Percentiles rank a stretch among this genome's conserved stretches.
phyloP scores from a whole-genome alignment of 2,797 vertebrate species.

The Aselliscus stoliczkanus region DNA sequence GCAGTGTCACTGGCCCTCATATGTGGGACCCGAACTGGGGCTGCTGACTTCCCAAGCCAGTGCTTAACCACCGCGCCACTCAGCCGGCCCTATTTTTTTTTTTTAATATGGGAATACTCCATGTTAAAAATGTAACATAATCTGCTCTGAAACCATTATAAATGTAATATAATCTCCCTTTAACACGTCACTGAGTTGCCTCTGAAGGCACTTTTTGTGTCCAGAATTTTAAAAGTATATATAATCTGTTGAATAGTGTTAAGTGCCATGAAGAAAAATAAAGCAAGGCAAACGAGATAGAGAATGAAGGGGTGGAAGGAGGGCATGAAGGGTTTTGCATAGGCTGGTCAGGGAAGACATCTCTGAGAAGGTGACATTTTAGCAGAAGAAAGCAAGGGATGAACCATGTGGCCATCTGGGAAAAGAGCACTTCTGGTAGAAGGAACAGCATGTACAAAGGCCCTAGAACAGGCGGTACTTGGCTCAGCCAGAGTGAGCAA shows the following conservation, averaged over 20 bases:
- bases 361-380: not conserved
- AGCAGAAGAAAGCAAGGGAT: not conserved
- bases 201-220: not conserved
- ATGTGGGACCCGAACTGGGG: no score
- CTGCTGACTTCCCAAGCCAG: no score
- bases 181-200: not conserved
- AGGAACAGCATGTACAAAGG: not conserved
- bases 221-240: not conserved
- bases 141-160: not conserved
- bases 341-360: not conserved
- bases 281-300: not conserved
- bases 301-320: not conserved
- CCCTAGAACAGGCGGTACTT: no score
- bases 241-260: not conserved
- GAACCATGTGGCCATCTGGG: not conserved
- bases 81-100: no score
- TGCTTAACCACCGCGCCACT: no score
- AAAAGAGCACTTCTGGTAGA: not conserved
- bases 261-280: not conserved
- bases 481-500: not conserved
- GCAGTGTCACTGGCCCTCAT: no score
- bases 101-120: not conserved
- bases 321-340: not conserved
- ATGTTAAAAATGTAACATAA: not conserved
- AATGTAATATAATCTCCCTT: not conserved